Conservation (phyloP, 2,888 invertebrate genomes). For the Melinaea menophilus region DNA sequence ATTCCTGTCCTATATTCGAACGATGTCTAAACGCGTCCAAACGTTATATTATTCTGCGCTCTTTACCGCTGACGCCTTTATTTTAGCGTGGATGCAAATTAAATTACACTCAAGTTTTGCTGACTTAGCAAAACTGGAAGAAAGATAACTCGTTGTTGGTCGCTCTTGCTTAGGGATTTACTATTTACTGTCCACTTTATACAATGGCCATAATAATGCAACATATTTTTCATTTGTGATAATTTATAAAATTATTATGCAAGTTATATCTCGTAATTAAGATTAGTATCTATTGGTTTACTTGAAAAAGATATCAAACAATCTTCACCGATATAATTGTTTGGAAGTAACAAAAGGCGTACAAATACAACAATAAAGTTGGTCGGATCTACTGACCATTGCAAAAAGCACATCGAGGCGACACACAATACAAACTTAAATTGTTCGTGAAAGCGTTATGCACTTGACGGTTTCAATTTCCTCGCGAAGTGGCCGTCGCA, state of each 20-base stretch:
- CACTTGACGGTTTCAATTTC: conserved; percentile 74
- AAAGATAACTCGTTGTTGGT: conserved; percentile 51
- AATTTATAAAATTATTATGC: neutral
- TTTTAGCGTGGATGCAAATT: conserved; percentile 66
- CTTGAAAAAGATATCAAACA: conserved; percentile 17
- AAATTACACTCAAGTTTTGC: conserved; percentile 67
- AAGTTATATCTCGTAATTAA: neutral
- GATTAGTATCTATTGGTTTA: neutral
- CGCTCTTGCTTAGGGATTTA: conserved; percentile 27
- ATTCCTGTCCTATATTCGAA: conserved; percentile 18
- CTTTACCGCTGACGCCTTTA: conserved; percentile 52
- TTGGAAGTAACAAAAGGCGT: conserved; percentile 50
- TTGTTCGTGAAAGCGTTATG: conserved; percentile 74
- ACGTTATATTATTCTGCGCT: conserved; percentile 40
- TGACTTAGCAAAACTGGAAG: conserved; percentile 57
- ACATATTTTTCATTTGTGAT: conserved; percentile 7
- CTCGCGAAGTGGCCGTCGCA: conserved; percentile 69
- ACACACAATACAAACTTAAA: conserved; percentile 72
- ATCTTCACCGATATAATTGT: conserved; percentile 48
- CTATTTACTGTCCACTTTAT: conserved; percentile 28
- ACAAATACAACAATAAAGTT: conserved; percentile 62
- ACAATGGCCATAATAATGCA: conserved; percentile 17
- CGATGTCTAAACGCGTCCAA: conserved; percentile 40
- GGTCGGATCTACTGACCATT: conserved; percentile 59
- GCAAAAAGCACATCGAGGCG: conserved; percentile 63